Base-by-base conservation (phyloP, 2,797 vertebrate species). In the Channallabes apus region DNA sequence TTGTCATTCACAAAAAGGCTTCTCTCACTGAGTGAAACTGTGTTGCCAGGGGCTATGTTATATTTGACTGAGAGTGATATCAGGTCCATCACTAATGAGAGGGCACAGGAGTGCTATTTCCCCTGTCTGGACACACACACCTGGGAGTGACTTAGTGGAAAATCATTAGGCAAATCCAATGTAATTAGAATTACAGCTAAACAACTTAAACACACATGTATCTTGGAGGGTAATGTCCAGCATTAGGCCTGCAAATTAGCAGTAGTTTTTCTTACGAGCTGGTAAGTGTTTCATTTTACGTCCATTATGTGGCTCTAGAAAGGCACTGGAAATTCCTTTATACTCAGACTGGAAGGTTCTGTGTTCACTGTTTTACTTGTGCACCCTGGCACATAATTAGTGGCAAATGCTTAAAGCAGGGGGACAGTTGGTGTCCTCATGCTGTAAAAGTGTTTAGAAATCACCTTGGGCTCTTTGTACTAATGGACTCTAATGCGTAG, bases 141-240 rank as follows among this genome's bases (percentile, higher is more conserved):
- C 18, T 1, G 91, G 90, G 93, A 94, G 7, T 81, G 61, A 41
- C 88, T 88, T 93, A 93, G 93, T 92, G 90, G 90, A 89, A 91
- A 93, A 92, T 91, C 85, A 81, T 94, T 94, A 94, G 91, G 92
- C 91, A 94, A 94, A 94, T 93, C 89, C 89, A 91, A 85, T 90
- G 91, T 91, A 93, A 95, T 94, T 93, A 92, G 92, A 93, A 93
- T 90, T 85, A 90, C 86, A 91, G 84, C 82, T 61, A 61, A 86
- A 86, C 86, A 82, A 84, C 87, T 91, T 82, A 79, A 89, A 90
- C 88, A 81, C 86, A 88, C 51, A 81, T 90, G 86, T 88, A 73
- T 88, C 87, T 87, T 86, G 84, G 83, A 85, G 82, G 86, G 91
- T 91, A 91, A 92, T 92, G 91, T 90, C 88, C 90, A 91, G 92